Evolutionary conservation across 2,888 invertebrate genomes (phyloP).

Genomic region (Orchestes rusci): DNA sequence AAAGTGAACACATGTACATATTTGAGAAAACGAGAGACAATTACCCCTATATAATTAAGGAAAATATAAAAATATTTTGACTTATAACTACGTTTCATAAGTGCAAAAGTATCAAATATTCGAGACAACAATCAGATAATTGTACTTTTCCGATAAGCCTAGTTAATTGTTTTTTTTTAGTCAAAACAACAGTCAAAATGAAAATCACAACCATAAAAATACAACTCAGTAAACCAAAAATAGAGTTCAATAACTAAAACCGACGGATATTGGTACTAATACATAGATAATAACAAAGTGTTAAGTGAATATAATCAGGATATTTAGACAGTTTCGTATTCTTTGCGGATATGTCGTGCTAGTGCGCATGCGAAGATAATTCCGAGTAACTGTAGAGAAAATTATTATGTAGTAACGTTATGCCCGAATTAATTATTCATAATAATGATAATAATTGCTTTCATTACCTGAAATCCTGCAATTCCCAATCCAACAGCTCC

Average conservation of each 20-base stretch:
- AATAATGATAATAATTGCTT: neutral
- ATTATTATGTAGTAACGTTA: no score
- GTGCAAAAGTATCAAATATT: slow-evolving; percentile 2
- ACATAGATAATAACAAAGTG: no score
- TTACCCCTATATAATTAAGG: no score
- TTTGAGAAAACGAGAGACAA: slow-evolving; percentile 16
- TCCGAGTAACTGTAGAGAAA: slow-evolving; percentile 67
- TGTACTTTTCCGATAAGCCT: no score
- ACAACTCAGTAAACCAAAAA: no score
- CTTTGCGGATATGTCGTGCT: slow-evolving; percentile 85
- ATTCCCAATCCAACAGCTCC: slow-evolving; percentile 80
- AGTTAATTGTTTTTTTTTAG: no score
- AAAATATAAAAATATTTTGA: slow-evolving; percentile 16
- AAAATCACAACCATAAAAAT: no score
- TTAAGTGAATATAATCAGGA: no score
- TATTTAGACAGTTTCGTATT: slow-evolving; percentile 70
- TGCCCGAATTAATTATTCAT: neutral
- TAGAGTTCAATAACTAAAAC: no score
- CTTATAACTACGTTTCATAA: slow-evolving; percentile 4
- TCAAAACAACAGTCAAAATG: neutral
- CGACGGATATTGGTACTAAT: no score
- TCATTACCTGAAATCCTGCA: slow-evolving; percentile 74
- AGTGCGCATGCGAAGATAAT: slow-evolving; percentile 89
- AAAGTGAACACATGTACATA: slow-evolving; percentile 27
- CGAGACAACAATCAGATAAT: no score